Base-by-base conservation (phyloP, 2,113 vertebrate species). In the Scytalopus superciliaris region DNA sequence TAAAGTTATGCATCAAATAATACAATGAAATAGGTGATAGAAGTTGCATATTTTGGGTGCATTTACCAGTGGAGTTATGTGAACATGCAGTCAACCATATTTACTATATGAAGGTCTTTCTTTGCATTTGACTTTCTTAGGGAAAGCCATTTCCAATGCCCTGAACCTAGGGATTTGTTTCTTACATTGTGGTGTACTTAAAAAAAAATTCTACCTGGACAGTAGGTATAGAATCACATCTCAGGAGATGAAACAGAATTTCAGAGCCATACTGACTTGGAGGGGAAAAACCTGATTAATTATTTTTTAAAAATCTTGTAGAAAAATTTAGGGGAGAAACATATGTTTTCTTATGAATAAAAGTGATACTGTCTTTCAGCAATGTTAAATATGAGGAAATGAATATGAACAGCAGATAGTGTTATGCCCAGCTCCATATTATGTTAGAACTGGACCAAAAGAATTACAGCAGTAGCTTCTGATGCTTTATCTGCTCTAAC, bases 161-260 rank as follows among this genome's bases (percentile, higher is more conserved):
- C 84, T 68, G 66, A 93, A 96, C 42, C 78, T 84, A 50, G 60
- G 39, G 85, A 91, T 97, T 96, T 94, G 49, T 62, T 92, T 96
- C 67, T 68, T 92, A 67, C 7, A 4, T 59, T 84, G 14, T 89
- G 63, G 49, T 84, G 25, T 87, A 45, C 39, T 55, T 84, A 96
- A 92, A 96, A 89, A 92, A 64, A 96, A 96, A 96, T 92, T 96
- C 35, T 88, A 49, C 50, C 49, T 94, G 74, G 42, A 79, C 62
- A 92, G 81, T 77, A 95, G 90, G 81, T 93, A 9, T 44, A 64
- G 24, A 25, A 55, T 94, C 93, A 93, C 74, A 60, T 87, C 42
- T 89, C 66, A 96, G 64, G 82, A 97, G 93, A 92, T 67, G 84
- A 97, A 95, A 70, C 59, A 89, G 68, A 85, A 85, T 89, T 88